These are phyloP conservation scores for Oryzias woworae DNA, from an alignment of 2,113 vertebrate species.

Conservation along the genomic window DNA sequence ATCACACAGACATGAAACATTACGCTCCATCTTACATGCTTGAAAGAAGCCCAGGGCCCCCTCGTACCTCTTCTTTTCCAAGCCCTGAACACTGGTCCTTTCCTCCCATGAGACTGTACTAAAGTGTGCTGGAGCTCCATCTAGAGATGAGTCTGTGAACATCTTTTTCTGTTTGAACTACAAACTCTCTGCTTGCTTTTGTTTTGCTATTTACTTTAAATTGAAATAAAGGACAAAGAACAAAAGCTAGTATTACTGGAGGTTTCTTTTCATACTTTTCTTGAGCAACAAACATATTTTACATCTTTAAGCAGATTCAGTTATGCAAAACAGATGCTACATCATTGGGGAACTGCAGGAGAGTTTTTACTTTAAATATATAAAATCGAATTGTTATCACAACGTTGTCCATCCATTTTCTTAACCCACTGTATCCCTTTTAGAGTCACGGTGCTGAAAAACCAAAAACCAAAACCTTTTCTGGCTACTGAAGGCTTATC, in stretches of 20 bases:
- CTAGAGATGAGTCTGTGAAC: background rate
- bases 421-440: no score
- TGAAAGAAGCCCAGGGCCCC: conserved; percentile 50
- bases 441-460: no score
- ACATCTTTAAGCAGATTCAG: no score
- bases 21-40: conserved; percentile 67
- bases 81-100: conserved; percentile 79
- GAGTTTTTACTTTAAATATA: background rate
- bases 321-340: no score
- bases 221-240: conserved; percentile 9
- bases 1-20: conserved; percentile 51
- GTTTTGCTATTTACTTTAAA: conserved; percentile 12
- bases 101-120: conserved; percentile 84
- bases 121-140: conserved; percentile 14
- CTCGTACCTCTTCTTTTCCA: conserved; percentile 36
- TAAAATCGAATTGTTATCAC: background rate
- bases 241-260: background rate
- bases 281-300: background rate
- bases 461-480: no score
- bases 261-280: conserved; percentile 5
- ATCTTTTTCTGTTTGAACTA: conserved; percentile 1
- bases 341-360: no score
- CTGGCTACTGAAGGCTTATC: no score
- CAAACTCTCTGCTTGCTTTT: conserved; percentile 15
- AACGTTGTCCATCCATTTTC: background rate